phyloP scores from a whole-genome alignment of 1,140 invertebrate genomes.

The Rhopalosiphum maidis region DNA sequence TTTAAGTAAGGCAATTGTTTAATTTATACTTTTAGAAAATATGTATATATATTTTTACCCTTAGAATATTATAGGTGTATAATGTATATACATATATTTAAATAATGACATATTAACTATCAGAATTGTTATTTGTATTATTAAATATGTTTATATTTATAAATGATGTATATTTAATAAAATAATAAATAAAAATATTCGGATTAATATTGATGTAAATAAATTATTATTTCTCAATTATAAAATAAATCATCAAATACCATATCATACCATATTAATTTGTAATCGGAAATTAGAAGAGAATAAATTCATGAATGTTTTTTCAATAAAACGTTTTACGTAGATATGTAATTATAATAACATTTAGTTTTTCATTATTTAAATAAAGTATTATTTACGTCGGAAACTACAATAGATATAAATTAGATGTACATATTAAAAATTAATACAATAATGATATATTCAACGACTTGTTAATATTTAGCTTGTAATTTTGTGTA shows the following conservation, averaged over 20 bases:
- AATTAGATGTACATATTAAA: not conserved
- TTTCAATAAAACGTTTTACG: not conserved
- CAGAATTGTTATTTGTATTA: too few species aligned
- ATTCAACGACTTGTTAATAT: not conserved
- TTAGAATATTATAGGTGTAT: too few species aligned
- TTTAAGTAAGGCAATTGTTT: too few species aligned
- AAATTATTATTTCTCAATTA: not conserved
- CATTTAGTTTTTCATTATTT: not conserved
- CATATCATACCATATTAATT: not conserved
- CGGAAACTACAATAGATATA: not conserved
- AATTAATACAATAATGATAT: not conserved
- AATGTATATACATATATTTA: too few species aligned
- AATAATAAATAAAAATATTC: not conserved
- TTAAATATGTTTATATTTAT: not conserved
- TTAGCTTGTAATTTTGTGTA: not conserved
- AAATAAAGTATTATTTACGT: not conserved
- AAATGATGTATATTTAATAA: not conserved
- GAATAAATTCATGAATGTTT: not conserved
- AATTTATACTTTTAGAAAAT: too few species aligned
- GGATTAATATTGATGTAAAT: not conserved
- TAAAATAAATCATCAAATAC: too few species aligned
- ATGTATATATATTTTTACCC: too few species aligned
- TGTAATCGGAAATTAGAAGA: not conserved
- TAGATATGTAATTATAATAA: not conserved
- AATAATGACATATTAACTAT: too few species aligned